Evolutionary conservation across 2,888 invertebrate species (phyloP).

Genomic region (Dascillus cervinus): DNA sequence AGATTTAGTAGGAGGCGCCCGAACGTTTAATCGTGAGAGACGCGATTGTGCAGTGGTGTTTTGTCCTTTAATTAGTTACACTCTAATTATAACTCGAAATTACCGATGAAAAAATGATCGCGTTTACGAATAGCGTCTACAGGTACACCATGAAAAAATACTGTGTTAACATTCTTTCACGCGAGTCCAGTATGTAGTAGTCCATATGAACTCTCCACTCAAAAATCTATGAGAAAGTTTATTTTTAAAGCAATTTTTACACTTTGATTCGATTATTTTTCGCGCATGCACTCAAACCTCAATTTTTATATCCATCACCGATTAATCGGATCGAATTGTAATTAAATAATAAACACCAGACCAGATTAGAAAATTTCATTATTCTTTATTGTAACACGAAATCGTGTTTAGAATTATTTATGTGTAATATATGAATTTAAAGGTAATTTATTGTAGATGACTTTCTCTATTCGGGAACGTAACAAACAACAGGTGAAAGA

Average conservation of each 20-base stretch:
- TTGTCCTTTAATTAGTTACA: conserved; percentile 32
- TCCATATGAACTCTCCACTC: conserved; percentile 17
- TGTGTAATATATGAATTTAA: too few species aligned
- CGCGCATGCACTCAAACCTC: too few species aligned
- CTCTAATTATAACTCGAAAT: conserved; percentile 33
- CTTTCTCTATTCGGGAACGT: conserved; percentile 5
- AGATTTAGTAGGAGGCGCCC: too few species aligned
- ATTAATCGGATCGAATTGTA: too few species aligned
- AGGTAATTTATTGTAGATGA: conserved; percentile 4
- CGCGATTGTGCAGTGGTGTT: conserved; percentile 17
- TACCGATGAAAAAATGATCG: conserved; percentile 32
- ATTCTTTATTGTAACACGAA: too few species aligned
- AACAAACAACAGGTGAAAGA: conserved; percentile 13
- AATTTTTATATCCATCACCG: too few species aligned
- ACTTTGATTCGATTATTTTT: too few species aligned
- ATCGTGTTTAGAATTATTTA: too few species aligned
- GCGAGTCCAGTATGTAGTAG: conserved; percentile 27
- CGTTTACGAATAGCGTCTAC: conserved; percentile 30
- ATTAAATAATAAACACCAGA: too few species aligned
- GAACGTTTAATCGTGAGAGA: conserved; percentile 17
- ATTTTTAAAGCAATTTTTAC: too few species aligned
- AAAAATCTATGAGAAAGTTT: background rate
- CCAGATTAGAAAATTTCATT: too few species aligned
- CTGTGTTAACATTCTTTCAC: conserved; percentile 33
- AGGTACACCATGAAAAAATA: conserved; percentile 26